phyloP scores from a whole-genome alignment of 1,140 invertebrate species.

The Oedothorax gibbosus region DNA sequence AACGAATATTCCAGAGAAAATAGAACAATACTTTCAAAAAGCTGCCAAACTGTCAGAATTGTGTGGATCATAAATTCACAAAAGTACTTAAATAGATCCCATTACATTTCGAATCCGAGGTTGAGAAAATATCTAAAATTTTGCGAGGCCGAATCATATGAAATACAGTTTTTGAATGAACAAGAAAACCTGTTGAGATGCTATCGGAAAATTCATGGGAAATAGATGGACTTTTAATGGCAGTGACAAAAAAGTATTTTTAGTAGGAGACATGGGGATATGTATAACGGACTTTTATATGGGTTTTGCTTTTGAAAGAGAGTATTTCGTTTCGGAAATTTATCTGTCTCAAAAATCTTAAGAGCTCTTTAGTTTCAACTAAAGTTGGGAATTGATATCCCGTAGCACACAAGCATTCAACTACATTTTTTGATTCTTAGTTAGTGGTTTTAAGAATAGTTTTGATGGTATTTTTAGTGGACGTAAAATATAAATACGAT shows the following conservation, averaged over 20 bases:
- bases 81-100: constrained; percentile 31
- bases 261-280: neutral
- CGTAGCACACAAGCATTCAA: neutral
- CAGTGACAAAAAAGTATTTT: constrained; percentile 25
- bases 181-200: constrained; percentile 43
- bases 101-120: constrained; percentile 22
- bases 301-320: constrained; percentile 35
- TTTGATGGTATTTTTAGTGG: too few species aligned
- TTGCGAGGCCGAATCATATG: constrained; percentile 22
- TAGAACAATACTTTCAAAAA: constrained; percentile 1
- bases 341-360: constrained; percentile 27
- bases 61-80: constrained; percentile 15
- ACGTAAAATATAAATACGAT: too few species aligned
- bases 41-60: constrained; percentile 15
- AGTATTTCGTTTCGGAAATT: constrained; percentile 30
- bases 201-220: constrained; percentile 51
- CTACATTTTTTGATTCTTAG: too few species aligned
- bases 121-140: constrained; percentile 31
- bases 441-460: too few species aligned
- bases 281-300: constrained; percentile 27
- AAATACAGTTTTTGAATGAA: constrained; percentile 33
- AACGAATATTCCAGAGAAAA: too few species aligned
- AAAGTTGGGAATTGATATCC: constrained; percentile 21
- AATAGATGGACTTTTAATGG: constrained; percentile 58
- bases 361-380: constrained; percentile 28